Conservation (phyloP, 2,113 vertebrate species). For the Pedionomus torquatus region DNA sequence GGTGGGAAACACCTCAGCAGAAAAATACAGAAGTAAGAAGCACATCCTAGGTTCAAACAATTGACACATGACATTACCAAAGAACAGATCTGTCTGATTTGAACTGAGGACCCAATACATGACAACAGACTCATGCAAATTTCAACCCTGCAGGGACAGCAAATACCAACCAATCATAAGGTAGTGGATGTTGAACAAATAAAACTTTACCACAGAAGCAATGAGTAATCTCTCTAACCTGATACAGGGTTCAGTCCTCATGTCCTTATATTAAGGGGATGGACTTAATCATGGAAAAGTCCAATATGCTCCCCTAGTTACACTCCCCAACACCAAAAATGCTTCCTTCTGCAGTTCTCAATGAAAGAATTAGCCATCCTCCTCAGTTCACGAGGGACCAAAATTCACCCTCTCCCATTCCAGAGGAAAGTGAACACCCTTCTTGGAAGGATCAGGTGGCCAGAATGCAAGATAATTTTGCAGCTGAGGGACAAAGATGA, state of each 20-base stretch:
- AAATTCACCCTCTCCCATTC: not conserved
- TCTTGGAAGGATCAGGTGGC: not conserved
- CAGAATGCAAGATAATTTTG: not conserved
- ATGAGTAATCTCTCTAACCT: not conserved
- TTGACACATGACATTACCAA: not conserved
- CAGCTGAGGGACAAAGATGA: not conserved
- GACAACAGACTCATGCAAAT: not conserved
- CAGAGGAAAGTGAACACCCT: not conserved
- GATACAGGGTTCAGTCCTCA: accelerated
- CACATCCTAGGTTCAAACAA: not conserved
- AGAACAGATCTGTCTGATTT: not conserved
- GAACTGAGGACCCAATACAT: not conserved
- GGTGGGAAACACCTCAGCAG: not conserved
- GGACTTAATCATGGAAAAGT: not conserved
- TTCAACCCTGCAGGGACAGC: not conserved
- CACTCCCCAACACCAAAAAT: not conserved
- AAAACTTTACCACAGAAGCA: not conserved
- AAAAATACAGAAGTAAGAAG: not conserved
- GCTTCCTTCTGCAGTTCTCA: not conserved
- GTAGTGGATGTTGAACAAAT: not conserved
- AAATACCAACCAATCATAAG: not conserved
- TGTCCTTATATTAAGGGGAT: not conserved
- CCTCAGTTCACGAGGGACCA: accelerated
- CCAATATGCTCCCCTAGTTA: not conserved
- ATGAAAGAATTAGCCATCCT: not conserved